These are phyloP conservation scores for Xiphophorus hellerii DNA, from an alignment of 2,113 vertebrate species.

Conservation along the genomic window DNA sequence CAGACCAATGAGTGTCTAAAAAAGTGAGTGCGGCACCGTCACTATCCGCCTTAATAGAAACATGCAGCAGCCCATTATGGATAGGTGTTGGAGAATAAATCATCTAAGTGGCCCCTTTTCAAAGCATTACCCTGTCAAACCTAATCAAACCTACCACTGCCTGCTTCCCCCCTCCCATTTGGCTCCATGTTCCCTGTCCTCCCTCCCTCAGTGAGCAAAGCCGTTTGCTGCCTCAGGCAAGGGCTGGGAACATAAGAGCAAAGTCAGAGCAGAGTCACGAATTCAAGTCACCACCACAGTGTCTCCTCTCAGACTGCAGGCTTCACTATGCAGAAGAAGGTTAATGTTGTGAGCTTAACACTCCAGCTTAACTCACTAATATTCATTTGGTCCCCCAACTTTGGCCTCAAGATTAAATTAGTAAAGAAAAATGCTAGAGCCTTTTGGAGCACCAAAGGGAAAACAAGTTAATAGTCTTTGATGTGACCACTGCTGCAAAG, in stretches of 20 bases:
- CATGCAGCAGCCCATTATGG: constrained; percentile 65
- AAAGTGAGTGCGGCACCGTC: constrained; percentile 54
- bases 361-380: constrained; percentile 35
- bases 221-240: constrained; percentile 78
- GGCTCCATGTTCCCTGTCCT: constrained; percentile 27
- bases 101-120: constrained; percentile 72
- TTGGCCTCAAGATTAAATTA: constrained; percentile 11
- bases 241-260: constrained; percentile 78
- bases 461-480: constrained; percentile 59
- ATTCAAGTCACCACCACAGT: constrained; percentile 57
- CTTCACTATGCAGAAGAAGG: constrained; percentile 27
- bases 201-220: constrained; percentile 70
- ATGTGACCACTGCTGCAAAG: constrained; percentile 64
- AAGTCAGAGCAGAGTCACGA: constrained; percentile 70
- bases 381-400: constrained; percentile 36
- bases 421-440: neutral
- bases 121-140: constrained; percentile 78
- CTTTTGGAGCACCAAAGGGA: constrained; percentile 37
- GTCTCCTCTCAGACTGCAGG: constrained; percentile 50
- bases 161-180: constrained; percentile 40
- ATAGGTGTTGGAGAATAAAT: constrained; percentile 76
- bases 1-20: constrained; percentile 55
- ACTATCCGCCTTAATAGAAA: constrained; percentile 71
- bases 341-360: constrained; percentile 27
- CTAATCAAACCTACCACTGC: constrained; percentile 74